Percentiles rank a stretch among this genome's conserved stretches.
Evolutionary conservation across 2,797 vertebrate genomes (phyloP).

Genomic region (Poecilia velifera): DNA sequence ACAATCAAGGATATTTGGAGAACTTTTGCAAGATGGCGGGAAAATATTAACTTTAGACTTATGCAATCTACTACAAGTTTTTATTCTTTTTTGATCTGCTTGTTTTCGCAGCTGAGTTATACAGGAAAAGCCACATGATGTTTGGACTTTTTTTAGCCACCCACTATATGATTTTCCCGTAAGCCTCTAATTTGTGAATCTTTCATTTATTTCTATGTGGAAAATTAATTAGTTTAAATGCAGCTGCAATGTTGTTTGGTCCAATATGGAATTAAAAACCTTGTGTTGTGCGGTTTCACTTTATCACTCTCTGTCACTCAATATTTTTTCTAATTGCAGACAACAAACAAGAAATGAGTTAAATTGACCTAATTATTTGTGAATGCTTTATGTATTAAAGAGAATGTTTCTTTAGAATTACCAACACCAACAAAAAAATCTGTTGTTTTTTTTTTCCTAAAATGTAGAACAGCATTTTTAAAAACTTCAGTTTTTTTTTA

Average conservation of each 20-base stretch:
- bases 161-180: neutral
- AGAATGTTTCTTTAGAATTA: neutral
- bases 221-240: conserved; percentile 1
- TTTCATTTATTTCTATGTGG: neutral
- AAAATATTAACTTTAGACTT: neutral
- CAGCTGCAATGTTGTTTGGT: neutral
- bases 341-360: neutral
- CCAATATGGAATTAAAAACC: neutral
- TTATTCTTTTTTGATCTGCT: neutral
- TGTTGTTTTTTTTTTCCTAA: neutral
- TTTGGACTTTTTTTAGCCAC: neutral
- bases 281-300: neutral
- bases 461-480: neutral
- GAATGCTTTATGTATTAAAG: neutral
- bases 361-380: neutral
- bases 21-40: neutral
- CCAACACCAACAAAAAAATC: neutral
- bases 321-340: neutral
- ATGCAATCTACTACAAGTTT: neutral
- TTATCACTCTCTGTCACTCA: neutral
- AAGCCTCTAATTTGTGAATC: neutral
- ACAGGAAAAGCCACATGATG: neutral
- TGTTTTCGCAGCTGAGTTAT: neutral
- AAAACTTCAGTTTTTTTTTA: neutral
- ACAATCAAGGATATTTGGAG: neutral